A percentile compares a stretch with the other conserved stretches of the same genome.
phyloP scores from a whole-genome alignment of 35 echinoderm and acorn worm species.

The Ptychodera flava region DNA sequence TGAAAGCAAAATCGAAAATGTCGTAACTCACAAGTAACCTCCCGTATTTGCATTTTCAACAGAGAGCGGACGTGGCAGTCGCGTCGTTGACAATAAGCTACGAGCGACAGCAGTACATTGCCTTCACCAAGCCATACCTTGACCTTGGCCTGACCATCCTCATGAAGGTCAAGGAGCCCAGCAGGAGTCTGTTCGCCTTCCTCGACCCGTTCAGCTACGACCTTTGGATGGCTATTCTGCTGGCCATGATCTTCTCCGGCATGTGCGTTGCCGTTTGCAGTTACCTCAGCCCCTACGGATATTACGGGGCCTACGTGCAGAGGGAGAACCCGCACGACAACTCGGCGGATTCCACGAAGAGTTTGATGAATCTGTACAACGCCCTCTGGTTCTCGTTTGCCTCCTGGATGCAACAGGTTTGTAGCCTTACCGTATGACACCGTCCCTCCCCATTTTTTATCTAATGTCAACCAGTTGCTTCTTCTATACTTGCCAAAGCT shows the following conservation, averaged over 20 bases:
- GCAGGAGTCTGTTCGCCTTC: slow-evolving; percentile 3
- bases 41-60: no score
- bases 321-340: background rate
- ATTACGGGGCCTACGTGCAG: slow-evolving; percentile 17
- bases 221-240: background rate
- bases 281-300: slow-evolving; percentile 13
- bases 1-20: no score
- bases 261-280: background rate
- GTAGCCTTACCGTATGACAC: no score
- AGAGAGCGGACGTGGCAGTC: slow-evolving; percentile 7
- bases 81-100: slow-evolving; percentile 19
- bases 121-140: slow-evolving; percentile 16
- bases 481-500: no score
- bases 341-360: background rate
- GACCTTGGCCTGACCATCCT: slow-evolving; percentile 7
- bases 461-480: no score
- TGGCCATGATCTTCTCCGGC: background rate
- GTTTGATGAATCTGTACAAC: slow-evolving; percentile 7
- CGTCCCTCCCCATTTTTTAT: no score
- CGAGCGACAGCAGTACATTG: slow-evolving; percentile 11
- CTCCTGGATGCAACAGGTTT: background rate
- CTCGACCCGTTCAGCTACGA: background rate
- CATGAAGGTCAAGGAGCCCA: slow-evolving; percentile 10
- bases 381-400: slow-evolving; percentile 17
- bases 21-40: no score